phyloP scores from a whole-genome alignment of 2,113 vertebrate species.

The Aix galericulata region DNA sequence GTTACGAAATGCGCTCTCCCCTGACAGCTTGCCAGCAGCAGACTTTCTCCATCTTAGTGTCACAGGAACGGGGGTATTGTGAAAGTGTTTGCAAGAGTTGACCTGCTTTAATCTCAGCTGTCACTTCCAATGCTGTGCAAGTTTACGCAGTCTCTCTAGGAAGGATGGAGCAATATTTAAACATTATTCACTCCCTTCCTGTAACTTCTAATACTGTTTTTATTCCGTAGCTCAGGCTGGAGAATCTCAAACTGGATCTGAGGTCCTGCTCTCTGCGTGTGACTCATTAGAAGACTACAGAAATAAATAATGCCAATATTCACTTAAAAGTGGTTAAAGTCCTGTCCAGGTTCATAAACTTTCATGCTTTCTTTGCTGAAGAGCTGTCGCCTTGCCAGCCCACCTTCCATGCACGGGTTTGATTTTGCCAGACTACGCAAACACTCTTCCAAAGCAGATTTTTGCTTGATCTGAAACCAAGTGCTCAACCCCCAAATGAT shows the following conservation, averaged over 20 bases:
- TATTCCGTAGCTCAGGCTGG: neutral
- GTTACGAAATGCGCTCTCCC: neutral
- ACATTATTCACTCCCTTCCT: constrained; percentile 29
- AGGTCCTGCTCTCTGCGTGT: neutral
- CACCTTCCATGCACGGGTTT: neutral
- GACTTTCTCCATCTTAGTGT: neutral
- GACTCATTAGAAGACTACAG: neutral
- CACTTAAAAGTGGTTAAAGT: accelerated
- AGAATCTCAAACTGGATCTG: neutral
- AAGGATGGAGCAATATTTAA: constrained; percentile 55
- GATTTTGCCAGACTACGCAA: neutral
- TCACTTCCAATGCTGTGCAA: constrained; percentile 1
- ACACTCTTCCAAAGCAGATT: neutral
- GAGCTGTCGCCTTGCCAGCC: neutral
- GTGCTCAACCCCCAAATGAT: neutral
- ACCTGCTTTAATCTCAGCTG: constrained; percentile 39
- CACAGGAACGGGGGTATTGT: constrained; percentile 25
- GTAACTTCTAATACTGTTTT: neutral
- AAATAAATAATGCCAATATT: neutral
- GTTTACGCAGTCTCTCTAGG: constrained; percentile 1
- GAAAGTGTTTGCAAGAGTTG: constrained; percentile 35
- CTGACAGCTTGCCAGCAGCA: neutral
- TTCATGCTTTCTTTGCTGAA: neutral
- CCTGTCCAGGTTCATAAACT: neutral
- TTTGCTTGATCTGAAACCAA: neutral